Conservation (phyloP, 2,888 invertebrate genomes). For the Microctonus brassicae region DNA sequence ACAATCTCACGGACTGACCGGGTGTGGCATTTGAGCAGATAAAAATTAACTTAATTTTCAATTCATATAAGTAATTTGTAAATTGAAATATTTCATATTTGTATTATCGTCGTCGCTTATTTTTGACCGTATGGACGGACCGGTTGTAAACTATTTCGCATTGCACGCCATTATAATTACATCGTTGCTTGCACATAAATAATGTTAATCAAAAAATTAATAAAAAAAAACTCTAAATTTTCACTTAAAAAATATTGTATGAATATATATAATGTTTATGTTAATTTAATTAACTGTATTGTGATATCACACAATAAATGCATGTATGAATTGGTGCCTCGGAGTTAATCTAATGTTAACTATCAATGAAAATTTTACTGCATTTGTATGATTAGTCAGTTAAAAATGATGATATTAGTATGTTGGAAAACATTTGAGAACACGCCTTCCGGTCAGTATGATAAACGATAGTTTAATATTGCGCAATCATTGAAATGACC, state of each 20-base stretch:
- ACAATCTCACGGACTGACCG: neutral
- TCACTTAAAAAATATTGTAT: neutral
- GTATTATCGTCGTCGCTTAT: constrained; percentile 28
- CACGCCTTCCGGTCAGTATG: neutral
- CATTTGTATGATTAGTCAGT: neutral
- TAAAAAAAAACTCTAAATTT: neutral
- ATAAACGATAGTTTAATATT: neutral
- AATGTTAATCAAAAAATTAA: neutral
- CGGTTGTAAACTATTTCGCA: constrained; percentile 37
- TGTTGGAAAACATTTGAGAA: neutral
- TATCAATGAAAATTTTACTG: neutral
- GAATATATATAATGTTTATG: neutral
- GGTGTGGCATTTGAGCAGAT: neutral
- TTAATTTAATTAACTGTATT: too few species aligned
- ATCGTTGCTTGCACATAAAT: neutral
- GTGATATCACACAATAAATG: neutral
- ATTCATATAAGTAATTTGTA: neutral
- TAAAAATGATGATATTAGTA: neutral
- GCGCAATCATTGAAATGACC: neutral
- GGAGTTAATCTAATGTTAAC: neutral
- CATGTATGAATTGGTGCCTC: neutral
- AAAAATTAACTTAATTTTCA: neutral
- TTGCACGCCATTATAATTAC: constrained; percentile 20
- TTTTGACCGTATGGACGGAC: constrained; percentile 46
- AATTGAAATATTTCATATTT: constrained; percentile 1